Percentiles rank a stretch among this genome's conserved stretches.
These are phyloP conservation scores for Carassius auratus DNA, from an alignment of 2,113 vertebrate species.

Conservation along the genomic window DNA sequence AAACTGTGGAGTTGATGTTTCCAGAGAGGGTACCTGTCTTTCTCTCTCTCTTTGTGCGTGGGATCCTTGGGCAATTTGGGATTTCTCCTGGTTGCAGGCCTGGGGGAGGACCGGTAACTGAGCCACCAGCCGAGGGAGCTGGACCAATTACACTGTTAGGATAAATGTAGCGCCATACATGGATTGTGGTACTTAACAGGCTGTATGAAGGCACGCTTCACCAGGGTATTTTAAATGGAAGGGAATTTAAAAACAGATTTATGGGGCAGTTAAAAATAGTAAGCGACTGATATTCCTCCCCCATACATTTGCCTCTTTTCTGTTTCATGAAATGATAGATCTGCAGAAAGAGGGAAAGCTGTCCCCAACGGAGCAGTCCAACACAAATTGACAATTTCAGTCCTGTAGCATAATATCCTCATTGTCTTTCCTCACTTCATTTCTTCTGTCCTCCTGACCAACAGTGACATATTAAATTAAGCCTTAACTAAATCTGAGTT, in stretches of 20 bases:
- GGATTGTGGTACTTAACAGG: constrained; percentile 84
- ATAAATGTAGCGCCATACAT: constrained; percentile 81
- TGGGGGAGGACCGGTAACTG: constrained; percentile 77
- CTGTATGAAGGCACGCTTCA: constrained; percentile 73
- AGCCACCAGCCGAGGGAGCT: constrained; percentile 81
- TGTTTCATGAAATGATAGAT: constrained; percentile 81
- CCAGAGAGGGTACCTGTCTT: constrained; percentile 18
- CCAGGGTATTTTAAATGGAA: constrained; percentile 80
- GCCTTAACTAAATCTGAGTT: constrained; percentile 81
- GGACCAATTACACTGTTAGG: constrained; percentile 84
- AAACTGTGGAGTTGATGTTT: constrained; percentile 18
- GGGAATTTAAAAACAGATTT: constrained; percentile 86
- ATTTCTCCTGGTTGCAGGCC: constrained; percentile 77
- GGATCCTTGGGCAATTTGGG: constrained; percentile 77
- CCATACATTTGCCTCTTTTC: constrained; percentile 70
- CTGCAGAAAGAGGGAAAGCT: constrained; percentile 76
- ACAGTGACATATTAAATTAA: constrained; percentile 77
- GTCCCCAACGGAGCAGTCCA: constrained; percentile 76
- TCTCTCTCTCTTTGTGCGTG: constrained; percentile 61
- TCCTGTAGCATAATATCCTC: constrained; percentile 75
- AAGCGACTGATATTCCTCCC: constrained; percentile 77
- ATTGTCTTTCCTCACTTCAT: constrained; percentile 57
- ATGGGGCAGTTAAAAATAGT: constrained; percentile 88
- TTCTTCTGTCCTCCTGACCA: constrained; percentile 73
- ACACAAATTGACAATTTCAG: constrained; percentile 80